These are phyloP conservation scores for Ammodytes dubius DNA, from an alignment of 2,113 vertebrate species.

Conservation along the genomic window DNA sequence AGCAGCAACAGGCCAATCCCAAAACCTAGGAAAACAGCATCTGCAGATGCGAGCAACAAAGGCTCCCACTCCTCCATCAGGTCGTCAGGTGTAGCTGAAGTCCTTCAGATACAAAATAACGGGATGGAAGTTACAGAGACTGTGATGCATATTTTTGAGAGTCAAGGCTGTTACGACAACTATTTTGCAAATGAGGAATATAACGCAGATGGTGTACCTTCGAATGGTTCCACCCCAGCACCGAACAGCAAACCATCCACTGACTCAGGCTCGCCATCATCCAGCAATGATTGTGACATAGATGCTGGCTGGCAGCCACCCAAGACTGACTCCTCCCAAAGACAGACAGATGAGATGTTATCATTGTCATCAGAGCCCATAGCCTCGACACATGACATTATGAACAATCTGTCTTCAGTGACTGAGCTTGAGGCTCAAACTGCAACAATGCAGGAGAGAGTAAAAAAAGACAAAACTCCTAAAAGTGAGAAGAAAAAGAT, in stretches of 20 bases:
- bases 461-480: slow-evolving; percentile 22
- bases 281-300: slow-evolving; percentile 75
- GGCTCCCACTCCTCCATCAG: slow-evolving; percentile 54
- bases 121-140: slow-evolving; percentile 80
- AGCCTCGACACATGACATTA: slow-evolving; percentile 36
- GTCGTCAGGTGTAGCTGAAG: slow-evolving; percentile 81
- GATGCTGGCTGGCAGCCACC: slow-evolving; percentile 69
- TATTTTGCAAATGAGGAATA: slow-evolving; percentile 72
- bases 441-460: slow-evolving; percentile 13
- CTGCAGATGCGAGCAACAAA: slow-evolving; percentile 66
- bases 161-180: slow-evolving; percentile 75
- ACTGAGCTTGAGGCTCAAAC: slow-evolving; percentile 38
- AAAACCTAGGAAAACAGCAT: slow-evolving; percentile 79
- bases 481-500: slow-evolving; percentile 53
- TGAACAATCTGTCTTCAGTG: slow-evolving; percentile 44
- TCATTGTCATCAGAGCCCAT: slow-evolving; percentile 78
- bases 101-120: slow-evolving; percentile 79
- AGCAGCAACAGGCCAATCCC: slow-evolving; percentile 85
- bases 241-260: slow-evolving; percentile 57
- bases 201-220: slow-evolving; percentile 48
- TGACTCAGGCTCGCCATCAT: slow-evolving; percentile 58
- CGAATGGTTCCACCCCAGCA: slow-evolving; percentile 30
- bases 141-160: slow-evolving; percentile 80
- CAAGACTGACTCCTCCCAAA: slow-evolving; percentile 65
- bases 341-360: slow-evolving; percentile 75